Evolutionary conservation across 2,888 invertebrate genomes (phyloP).

Genomic region (Panopea generosa): DNA sequence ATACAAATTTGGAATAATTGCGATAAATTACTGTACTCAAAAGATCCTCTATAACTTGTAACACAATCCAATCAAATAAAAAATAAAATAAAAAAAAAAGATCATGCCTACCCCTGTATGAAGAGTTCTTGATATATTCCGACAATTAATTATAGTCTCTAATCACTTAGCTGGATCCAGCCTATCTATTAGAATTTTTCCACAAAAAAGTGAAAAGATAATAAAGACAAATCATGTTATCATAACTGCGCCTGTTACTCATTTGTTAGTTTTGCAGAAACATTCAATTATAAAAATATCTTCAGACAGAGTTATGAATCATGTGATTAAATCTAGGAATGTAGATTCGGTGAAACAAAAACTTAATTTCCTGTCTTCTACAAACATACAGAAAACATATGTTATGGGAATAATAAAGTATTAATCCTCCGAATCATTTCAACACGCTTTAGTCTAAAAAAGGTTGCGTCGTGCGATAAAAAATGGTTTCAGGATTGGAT

Average conservation of each 20-base stretch:
- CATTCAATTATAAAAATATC: slow-evolving; percentile 65
- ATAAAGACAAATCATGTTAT: slow-evolving; percentile 58
- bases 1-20: no score
- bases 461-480: no score
- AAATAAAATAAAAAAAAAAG: no score
- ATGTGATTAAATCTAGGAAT: slow-evolving; percentile 60
- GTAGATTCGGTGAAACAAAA: slow-evolving; percentile 58
- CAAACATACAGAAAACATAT: slow-evolving; percentile 57
- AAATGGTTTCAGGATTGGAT: no score
- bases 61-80: no score
- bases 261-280: slow-evolving; percentile 61
- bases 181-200: background rate
- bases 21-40: no score
- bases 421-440: background rate
- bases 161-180: no score
- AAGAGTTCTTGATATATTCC: no score
- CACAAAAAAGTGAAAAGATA: slow-evolving; percentile 50
- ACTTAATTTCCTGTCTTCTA: slow-evolving; percentile 57
- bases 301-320: slow-evolving; percentile 56
- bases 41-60: no score
- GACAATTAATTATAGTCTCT: no score
- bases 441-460: no score
- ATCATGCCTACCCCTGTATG: no score
- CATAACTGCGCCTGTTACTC: slow-evolving; percentile 62
- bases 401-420: slow-evolving; percentile 57